Evolutionary conservation across 2,888 invertebrate genomes (phyloP).

Genomic region (Acleris emargana): DNA sequence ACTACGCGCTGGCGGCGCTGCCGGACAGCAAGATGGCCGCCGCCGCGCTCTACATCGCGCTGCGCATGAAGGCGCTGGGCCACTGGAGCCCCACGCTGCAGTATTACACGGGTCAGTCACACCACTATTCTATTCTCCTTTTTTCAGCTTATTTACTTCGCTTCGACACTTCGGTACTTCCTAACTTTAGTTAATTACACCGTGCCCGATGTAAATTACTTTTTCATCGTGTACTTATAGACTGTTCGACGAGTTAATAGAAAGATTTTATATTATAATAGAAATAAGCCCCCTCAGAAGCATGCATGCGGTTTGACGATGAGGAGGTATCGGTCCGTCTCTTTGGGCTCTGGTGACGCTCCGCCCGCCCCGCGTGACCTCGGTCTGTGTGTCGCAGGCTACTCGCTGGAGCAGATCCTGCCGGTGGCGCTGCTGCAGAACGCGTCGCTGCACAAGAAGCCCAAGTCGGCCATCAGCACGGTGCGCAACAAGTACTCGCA

Average conservation of each 20-base stretch:
- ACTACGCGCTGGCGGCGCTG: conserved; percentile 90
- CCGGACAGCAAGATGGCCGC: conserved; percentile 96
- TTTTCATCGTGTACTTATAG: too few relatives aligned
- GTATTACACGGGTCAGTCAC: conserved; percentile 87
- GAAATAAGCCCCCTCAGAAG: too few relatives aligned
- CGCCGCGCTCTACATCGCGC: conserved; percentile 93
- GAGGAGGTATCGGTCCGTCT: background rate
- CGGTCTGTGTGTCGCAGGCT: conserved; percentile 80
- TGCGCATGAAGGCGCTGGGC: conserved; percentile 91
- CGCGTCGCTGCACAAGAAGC: conserved; percentile 89
- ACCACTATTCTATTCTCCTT: background rate
- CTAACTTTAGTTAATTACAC: too few relatives aligned
- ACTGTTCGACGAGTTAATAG: too few relatives aligned
- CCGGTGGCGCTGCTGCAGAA: conserved; percentile 89
- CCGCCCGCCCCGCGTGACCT: too few relatives aligned
- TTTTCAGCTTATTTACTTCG: too few relatives aligned
- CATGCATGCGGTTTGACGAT: background rate
- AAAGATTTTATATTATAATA: too few relatives aligned
- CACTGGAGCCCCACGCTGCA: conserved; percentile 89
- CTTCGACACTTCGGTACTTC: too few relatives aligned
- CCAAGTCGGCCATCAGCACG: conserved; percentile 92
- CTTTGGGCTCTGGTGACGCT: too few relatives aligned
- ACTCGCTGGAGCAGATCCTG: conserved; percentile 88
- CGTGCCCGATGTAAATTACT: too few relatives aligned
- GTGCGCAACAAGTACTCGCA: conserved; percentile 97